Conservation (phyloP, 2,113 vertebrate species). For the Crocuta crocuta region DNA sequence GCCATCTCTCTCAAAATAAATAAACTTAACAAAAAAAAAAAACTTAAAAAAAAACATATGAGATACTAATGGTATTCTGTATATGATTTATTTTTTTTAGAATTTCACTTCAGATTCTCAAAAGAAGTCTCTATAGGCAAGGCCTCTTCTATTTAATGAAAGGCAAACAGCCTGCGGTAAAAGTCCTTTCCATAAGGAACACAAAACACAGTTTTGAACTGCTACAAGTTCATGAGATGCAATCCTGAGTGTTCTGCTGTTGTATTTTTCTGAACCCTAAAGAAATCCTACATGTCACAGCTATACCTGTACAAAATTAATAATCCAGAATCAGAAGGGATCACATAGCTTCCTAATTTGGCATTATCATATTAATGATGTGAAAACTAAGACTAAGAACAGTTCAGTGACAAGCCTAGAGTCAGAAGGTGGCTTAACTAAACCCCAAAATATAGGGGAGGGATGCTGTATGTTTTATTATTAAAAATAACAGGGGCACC, state of each 20-base stretch:
- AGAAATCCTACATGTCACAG: not conserved
- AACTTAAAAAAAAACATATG: not conserved
- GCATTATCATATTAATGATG: not conserved
- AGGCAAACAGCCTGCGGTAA: not conserved
- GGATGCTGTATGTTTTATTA: not conserved
- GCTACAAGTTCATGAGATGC: not conserved
- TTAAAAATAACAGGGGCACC: not conserved
- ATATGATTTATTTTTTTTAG: not conserved
- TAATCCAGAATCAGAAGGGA: not conserved
- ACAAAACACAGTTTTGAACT: not conserved
- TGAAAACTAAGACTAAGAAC: not conserved
- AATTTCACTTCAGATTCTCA: not conserved
- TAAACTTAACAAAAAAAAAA: no score
- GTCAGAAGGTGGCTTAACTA: not conserved
- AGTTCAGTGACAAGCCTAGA: not conserved
- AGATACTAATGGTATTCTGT: not conserved
- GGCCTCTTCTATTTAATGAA: conserved; percentile 10
- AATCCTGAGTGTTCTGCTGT: not conserved
- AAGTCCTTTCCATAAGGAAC: not conserved
- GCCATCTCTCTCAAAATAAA: no score
- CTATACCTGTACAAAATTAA: not conserved
- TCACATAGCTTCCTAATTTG: not conserved
- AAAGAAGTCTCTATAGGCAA: not conserved
- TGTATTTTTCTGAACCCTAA: not conserved
- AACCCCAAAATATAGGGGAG: not conserved